These are phyloP conservation scores for Habrosyne pyritoides DNA, from an alignment of 2,888 invertebrate species.

Conservation along the genomic window DNA sequence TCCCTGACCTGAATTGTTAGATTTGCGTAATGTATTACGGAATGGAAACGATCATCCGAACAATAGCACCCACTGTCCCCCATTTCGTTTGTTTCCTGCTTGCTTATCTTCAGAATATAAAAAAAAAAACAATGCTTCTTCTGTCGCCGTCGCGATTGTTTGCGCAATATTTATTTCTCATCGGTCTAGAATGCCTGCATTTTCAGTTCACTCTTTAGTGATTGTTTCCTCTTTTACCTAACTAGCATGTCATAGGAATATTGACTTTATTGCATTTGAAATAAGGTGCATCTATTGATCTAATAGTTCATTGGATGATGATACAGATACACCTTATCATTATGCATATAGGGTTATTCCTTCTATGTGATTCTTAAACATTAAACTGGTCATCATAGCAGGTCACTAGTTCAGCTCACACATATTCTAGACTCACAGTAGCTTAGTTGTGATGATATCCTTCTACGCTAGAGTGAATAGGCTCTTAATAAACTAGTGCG, in stretches of 20 bases:
- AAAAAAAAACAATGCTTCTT: slow-evolving; percentile 61
- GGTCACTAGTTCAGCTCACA: too few species aligned
- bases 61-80: slow-evolving; percentile 63
- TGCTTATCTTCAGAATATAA: slow-evolving; percentile 56
- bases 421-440: neutral
- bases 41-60: slow-evolving; percentile 52
- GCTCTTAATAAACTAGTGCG: too few species aligned
- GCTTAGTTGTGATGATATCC: neutral
- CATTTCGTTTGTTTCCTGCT: slow-evolving; percentile 64
- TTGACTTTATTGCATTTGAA: too few species aligned
- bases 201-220: slow-evolving; percentile 27
- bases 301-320: too few species aligned
- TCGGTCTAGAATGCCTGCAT: slow-evolving; percentile 40
- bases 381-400: too few species aligned
- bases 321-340: too few species aligned
- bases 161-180: slow-evolving; percentile 48
- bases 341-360: too few species aligned
- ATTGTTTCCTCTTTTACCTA: slow-evolving; percentile 15
- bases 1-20: slow-evolving; percentile 36
- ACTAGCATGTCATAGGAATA: too few species aligned
- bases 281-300: too few species aligned
- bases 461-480: too few species aligned
- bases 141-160: slow-evolving; percentile 63
- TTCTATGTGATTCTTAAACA: too few species aligned
- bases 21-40: slow-evolving; percentile 62